Conservation (phyloP, 2,888 invertebrate species). For the Dysmachus trigonus region DNA sequence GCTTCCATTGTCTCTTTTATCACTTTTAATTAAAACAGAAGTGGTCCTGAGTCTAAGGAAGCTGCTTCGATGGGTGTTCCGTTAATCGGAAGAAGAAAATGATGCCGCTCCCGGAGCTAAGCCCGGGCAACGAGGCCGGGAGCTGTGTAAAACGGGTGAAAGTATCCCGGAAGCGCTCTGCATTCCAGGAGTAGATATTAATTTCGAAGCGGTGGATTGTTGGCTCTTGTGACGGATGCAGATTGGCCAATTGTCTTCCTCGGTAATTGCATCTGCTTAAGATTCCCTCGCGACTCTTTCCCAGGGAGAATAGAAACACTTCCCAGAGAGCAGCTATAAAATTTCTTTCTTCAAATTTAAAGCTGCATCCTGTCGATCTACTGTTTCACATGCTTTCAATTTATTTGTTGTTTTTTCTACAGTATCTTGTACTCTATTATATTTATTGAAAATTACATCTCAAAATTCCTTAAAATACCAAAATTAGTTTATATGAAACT, state of each 20-base stretch:
- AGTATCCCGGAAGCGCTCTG: background rate
- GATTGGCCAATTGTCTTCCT: conserved; percentile 26
- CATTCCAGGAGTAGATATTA: background rate
- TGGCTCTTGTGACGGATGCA: conserved; percentile 19
- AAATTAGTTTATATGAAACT: no score
- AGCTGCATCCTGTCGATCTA: background rate
- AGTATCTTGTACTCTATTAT: no score
- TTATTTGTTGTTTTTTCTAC: no score
- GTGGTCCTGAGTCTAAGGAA: background rate
- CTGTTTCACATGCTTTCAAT: no score
- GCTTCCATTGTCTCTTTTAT: conserved; percentile 44
- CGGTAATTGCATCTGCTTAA: background rate
- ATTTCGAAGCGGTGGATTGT: background rate
- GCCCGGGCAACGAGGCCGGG: background rate
- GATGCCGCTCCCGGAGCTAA: background rate
- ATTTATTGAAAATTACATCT: no score
- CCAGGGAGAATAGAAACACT: background rate
- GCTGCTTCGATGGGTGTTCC: conserved; percentile 2
- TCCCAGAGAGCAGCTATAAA: background rate
- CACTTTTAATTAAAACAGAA: conserved; percentile 46
- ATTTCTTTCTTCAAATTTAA: background rate
- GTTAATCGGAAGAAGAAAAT: conserved; percentile 28
- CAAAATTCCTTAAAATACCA: no score
- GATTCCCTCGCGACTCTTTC: background rate
- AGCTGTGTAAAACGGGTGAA: background rate